Percentiles rank a stretch among this genome's conserved stretches.
These are phyloP conservation scores for Pinctada fucata DNA, from an alignment of 2,888 invertebrate genomes.

Conservation along the genomic window DNA sequence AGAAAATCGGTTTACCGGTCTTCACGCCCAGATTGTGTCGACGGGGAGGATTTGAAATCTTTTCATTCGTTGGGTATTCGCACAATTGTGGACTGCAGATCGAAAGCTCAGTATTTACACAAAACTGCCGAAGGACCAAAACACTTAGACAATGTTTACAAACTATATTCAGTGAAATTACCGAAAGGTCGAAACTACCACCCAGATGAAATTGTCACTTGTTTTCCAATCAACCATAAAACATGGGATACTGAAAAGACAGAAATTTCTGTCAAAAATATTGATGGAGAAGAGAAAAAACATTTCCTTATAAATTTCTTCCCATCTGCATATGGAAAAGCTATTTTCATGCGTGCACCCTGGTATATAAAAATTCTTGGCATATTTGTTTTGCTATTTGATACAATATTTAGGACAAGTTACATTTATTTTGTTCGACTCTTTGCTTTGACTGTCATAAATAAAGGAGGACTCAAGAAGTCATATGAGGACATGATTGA, in stretches of 20 bases:
- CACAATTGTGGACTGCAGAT: slow-evolving; percentile 67
- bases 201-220: slow-evolving; percentile 43
- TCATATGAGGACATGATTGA: slow-evolving; percentile 5
- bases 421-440: slow-evolving; percentile 7
- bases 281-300: slow-evolving; percentile 17
- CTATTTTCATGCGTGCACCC: slow-evolving; percentile 60
- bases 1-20: slow-evolving; percentile 55
- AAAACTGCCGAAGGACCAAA: slow-evolving; percentile 47
- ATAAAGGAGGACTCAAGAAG: neutral
- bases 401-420: slow-evolving; percentile 24
- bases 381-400: slow-evolving; percentile 56
- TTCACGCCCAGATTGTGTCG: slow-evolving; percentile 67
- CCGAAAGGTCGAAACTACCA: slow-evolving; percentile 48
- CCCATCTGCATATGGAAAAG: slow-evolving; percentile 54
- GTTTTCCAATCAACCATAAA: neutral
- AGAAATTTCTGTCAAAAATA: neutral
- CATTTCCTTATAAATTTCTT: slow-evolving; percentile 68
- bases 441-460: slow-evolving; percentile 1
- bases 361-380: slow-evolving; percentile 62
- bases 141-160: slow-evolving; percentile 58
- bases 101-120: slow-evolving; percentile 57
- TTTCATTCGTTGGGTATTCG: slow-evolving; percentile 60
- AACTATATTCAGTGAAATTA: slow-evolving; percentile 56
- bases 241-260: neutral
- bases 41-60: slow-evolving; percentile 48